Base-by-base conservation (phyloP, 2,797 vertebrate genomes). In the Neostethus bicornis region DNA sequence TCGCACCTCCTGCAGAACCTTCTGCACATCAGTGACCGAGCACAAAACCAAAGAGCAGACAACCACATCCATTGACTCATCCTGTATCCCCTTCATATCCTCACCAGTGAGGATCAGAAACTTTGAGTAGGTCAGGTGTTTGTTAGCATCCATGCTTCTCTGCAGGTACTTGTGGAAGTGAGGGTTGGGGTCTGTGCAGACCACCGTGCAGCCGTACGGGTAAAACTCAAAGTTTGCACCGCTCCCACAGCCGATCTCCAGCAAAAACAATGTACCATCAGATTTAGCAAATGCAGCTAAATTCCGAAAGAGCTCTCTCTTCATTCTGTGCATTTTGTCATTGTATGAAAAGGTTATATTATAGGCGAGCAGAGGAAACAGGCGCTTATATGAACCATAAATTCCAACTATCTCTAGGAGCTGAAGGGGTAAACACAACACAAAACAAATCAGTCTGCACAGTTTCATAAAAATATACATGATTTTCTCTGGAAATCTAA, bases 21-120 rank as follows among this genome's bases (percentile, higher is more conserved):
- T 29, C 16, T 19, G 68, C 0, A 86, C 67, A 0, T 85, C 72
- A 0, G 4, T 1, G 11, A 95, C 94, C 0, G 93, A 93, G 50
- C 95, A 96, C 1, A 96, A 89, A 0, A 96, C 94, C 63, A 95
- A 19, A 0, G 94, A 95, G 59, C 91, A 86, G 28, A 96, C 83
- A 2, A 94, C 93, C 0, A 84, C 95, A 0, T 97, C 95, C 82
- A 95, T 38, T 0, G 93, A 94, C 1, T 61, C 74, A 1, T 92
- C 91, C 10, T 56, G 26, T 1, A 95, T 81, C 1, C 55, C 74
- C 7, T 4, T 19, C 88, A 96, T 85, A 63, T 94, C 88, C 28
- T 97, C 95, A 0, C 81, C 95, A 0, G 81, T 29, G 0, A 83
- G 81, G 0, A 92, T 77, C 0, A 94, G 2, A 31, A 95, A 92